phyloP scores from a whole-genome alignment of 2,888 invertebrate genomes.

The Cerastoderma edule region DNA sequence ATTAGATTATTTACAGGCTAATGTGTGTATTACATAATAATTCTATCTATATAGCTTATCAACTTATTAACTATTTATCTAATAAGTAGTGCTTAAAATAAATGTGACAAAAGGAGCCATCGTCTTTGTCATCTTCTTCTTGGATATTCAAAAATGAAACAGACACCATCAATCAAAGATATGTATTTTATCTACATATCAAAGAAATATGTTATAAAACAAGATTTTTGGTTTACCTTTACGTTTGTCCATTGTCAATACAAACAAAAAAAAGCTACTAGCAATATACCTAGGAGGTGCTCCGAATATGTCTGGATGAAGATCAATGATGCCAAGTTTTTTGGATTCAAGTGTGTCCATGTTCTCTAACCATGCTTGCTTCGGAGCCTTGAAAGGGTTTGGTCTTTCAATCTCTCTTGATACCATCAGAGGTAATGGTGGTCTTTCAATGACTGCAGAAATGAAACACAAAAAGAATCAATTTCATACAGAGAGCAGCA shows the following conservation, averaged over 20 bases:
- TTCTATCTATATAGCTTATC: too few species aligned
- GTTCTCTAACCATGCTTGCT: conserved; percentile 83
- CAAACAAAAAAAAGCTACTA: background rate
- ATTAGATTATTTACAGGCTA: too few species aligned
- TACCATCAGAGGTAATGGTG: conserved; percentile 75
- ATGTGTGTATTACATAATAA: too few species aligned
- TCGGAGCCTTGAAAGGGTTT: conserved; percentile 67
- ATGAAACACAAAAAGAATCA: background rate
- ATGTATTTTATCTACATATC: background rate
- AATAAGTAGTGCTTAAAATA: too few species aligned
- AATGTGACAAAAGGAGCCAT: too few species aligned
- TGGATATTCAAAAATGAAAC: too few species aligned
- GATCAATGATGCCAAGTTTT: conserved; percentile 90
- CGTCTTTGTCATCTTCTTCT: too few species aligned
- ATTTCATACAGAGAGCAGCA: background rate
- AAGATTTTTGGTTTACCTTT: background rate
- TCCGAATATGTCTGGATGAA: conserved; percentile 95
- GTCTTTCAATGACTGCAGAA: conserved; percentile 35
- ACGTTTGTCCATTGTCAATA: background rate
- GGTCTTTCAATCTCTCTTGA: conserved; percentile 74
- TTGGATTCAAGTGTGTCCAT: conserved; percentile 76
- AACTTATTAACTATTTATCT: too few species aligned
- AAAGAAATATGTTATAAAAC: background rate
- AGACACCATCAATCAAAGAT: background rate
- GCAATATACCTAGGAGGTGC: conserved; percentile 88